Evolutionary conservation across 2,113 vertebrate genomes (phyloP).

Genomic region (Ranitomeya variabilis): DNA sequence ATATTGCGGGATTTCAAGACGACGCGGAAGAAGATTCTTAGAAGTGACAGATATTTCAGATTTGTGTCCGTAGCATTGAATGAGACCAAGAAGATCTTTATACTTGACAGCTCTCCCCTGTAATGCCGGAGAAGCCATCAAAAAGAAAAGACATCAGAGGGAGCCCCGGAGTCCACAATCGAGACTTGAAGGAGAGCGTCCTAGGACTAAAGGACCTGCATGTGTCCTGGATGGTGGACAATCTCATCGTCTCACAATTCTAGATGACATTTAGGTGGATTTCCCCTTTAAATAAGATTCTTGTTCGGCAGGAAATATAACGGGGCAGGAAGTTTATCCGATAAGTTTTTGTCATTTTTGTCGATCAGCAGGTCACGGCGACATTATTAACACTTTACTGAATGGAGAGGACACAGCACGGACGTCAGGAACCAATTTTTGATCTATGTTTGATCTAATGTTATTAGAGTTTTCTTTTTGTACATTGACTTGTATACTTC

Average conservation of each 20-base stretch:
- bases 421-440: neutral
- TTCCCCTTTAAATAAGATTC: neutral
- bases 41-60: neutral
- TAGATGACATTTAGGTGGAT: neutral
- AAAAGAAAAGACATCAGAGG: too few relatives aligned
- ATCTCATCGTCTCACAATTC: neutral
- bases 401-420: neutral
- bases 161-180: too few relatives aligned
- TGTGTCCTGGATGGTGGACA: neutral
- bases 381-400: conserved; percentile 36
- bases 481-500: too few relatives aligned
- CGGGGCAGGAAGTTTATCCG: neutral
- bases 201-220: neutral
- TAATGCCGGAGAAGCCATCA: too few relatives aligned
- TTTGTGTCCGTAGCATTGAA: neutral
- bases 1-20: neutral
- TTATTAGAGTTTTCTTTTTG: too few relatives aligned
- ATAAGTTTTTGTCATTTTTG: too few relatives aligned
- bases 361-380: neutral
- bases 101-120: too few relatives aligned
- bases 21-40: neutral
- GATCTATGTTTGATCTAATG: neutral
- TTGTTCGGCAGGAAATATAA: neutral
- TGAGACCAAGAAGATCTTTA: neutral
- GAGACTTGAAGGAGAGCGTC: too few relatives aligned